These are phyloP conservation scores for Oconnorella tubifera DNA, from an alignment of 2,888 invertebrate species.

Conservation along the genomic window DNA sequence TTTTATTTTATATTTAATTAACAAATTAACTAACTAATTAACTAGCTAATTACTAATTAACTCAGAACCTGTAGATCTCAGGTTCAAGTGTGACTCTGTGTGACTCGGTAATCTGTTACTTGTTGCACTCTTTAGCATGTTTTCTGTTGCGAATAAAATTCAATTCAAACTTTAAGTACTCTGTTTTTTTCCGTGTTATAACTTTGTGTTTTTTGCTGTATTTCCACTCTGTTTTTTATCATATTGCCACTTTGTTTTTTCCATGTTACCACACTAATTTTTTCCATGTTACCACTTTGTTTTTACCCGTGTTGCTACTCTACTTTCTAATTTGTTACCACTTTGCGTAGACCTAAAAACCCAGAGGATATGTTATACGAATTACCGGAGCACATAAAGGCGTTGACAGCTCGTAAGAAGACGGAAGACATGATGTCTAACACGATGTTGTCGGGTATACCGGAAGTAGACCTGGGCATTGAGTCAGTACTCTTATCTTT, in stretches of 20 bases:
- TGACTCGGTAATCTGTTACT: too few species aligned
- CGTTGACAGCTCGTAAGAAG: slow-evolving; percentile 66
- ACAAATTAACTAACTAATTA: too few species aligned
- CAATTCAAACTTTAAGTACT: too few species aligned
- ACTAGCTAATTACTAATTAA: too few species aligned
- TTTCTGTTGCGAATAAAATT: too few species aligned
- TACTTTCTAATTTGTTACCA: too few species aligned
- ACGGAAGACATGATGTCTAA: slow-evolving; percentile 99
- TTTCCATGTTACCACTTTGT: neutral
- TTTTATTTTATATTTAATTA: too few species aligned
- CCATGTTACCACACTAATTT: neutral
- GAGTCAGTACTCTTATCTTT: slow-evolving; percentile 69
- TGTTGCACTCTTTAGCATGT: too few species aligned
- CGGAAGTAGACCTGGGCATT: slow-evolving; percentile 98
- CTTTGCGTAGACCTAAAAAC: slow-evolving; percentile 32
- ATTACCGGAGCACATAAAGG: slow-evolving; percentile 79
- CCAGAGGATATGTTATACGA: slow-evolving; percentile 62
- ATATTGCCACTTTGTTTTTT: neutral
- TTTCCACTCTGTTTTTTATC: slow-evolving; percentile 8
- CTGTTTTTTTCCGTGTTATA: too few species aligned
- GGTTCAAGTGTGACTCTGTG: too few species aligned
- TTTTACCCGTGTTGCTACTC: neutral
- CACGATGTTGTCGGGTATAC: slow-evolving; percentile 99
- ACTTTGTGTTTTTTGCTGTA: too few species aligned
- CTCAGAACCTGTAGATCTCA: too few species aligned